Evolutionary conservation across 2,113 vertebrate genomes (phyloP).

Genomic region (Danio rerio): GRCz12tu NC_133177.1:53652501-53653000

Average conservation of each 20-base stretch:
- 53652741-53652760: constrained; percentile 92
- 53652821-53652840: too few relatives aligned
- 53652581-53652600: constrained; percentile 92
- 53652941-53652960: too few relatives aligned
- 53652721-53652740: constrained; percentile 92
- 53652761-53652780: too few relatives aligned
- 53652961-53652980: too few relatives aligned
- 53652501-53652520: neutral
- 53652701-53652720: constrained; percentile 93
- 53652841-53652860: too few relatives aligned
- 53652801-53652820: too few relatives aligned
- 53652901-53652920: too few relatives aligned
- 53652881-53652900: too few relatives aligned
- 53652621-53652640: constrained; percentile 83
- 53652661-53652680: constrained; percentile 91
- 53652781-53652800: too few relatives aligned
- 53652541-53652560: constrained; percentile 92
- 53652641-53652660: constrained; percentile 83
- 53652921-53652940: too few relatives aligned
- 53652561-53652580: constrained; percentile 87
- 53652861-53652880: too few relatives aligned
- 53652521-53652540: constrained; percentile 81
- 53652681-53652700: constrained; percentile 90
- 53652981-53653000: too few relatives aligned
- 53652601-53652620: constrained; percentile 95